Evolutionary conservation across 2,113 vertebrate species (phyloP), one percentile per base, ranked within the genome.

Genomic region (Festucalex cinctus): DNA sequence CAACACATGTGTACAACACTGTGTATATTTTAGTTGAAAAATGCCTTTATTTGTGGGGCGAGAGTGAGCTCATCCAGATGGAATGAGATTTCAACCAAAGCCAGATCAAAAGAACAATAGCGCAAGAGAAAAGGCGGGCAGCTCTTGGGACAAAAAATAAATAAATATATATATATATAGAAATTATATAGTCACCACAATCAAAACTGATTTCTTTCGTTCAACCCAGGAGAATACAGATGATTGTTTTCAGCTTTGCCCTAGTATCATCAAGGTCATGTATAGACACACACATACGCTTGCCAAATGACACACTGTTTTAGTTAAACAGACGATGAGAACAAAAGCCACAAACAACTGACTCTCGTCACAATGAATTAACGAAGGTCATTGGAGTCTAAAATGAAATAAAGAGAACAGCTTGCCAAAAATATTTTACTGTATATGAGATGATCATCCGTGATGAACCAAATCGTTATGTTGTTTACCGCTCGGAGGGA

Each of bases 41-140:
- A 66, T 63, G 66, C 26, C 68, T 77, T 70, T 78, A 65, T 78
- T 70, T 70, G 66, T 74, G 79, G 63, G 71, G 58, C 76, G 75
- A 89, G 78, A 76, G 87, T 91, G 91, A 93, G 93, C 88, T 90
- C 91, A 94, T 88, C 82, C 89, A 88, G 84, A 92, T 73, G 73
- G 92, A 92, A 94, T 91, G 91, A 91, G 90, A 92, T 92, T 90
- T 80, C 93, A 94, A 93, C 90, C 92, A n/a, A n/a, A n/a, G n/a
- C n/a, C n/a, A n/a, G n/a, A n/a, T n/a, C n/a, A n/a, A n/a, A n/a
- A n/a, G n/a, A 90, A 39, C 54, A 60, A 73, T 53, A 44, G 46
- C 35, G 63, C 60, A 64, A 63, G 63, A 71, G 63, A 86, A 91
- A 92, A 93, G 37, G 72, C 53, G 76, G 71, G 74, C 43, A 70